phyloP scores from a whole-genome alignment of 2,113 vertebrate species.

The pig (Sus scrofa) region DNA sequence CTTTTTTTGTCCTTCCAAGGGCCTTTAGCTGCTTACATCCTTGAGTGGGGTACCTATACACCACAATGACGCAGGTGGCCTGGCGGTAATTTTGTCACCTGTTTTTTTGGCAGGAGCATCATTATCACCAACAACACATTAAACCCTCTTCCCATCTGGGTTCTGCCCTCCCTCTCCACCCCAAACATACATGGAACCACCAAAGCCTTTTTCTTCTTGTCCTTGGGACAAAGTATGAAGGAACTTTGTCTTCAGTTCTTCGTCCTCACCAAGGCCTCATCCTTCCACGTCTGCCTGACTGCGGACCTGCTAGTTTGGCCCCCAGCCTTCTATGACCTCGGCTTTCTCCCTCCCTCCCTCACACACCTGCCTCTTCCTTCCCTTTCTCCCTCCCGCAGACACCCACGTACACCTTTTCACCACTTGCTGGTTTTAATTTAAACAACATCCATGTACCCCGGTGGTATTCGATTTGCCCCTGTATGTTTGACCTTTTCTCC shows the following conservation, averaged over 20 bases:
- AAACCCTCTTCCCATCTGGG: neutral
- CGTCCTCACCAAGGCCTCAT: neutral
- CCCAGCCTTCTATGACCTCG: neutral
- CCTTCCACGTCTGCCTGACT: neutral
- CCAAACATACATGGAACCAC: neutral
- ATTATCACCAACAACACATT: neutral
- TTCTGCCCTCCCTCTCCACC: no score
- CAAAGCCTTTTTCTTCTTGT: neutral
- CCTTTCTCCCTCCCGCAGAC: neutral
- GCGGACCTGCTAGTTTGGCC: neutral
- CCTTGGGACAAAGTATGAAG: neutral
- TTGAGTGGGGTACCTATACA: neutral
- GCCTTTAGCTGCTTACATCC: neutral
- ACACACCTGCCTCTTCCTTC: neutral
- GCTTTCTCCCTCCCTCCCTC: neutral
- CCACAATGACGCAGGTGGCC: neutral
- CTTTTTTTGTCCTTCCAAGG: neutral
- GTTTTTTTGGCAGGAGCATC: neutral
- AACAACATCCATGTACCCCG: neutral
- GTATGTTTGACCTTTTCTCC: neutral
- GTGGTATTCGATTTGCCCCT: neutral
- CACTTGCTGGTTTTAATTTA: slow-evolving; percentile 26
- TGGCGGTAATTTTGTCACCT: neutral
- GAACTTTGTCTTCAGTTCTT: neutral
- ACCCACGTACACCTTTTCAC: neutral